Conservation (phyloP, 2,113 vertebrate genomes). For the Notarius quadriscutis region DNA sequence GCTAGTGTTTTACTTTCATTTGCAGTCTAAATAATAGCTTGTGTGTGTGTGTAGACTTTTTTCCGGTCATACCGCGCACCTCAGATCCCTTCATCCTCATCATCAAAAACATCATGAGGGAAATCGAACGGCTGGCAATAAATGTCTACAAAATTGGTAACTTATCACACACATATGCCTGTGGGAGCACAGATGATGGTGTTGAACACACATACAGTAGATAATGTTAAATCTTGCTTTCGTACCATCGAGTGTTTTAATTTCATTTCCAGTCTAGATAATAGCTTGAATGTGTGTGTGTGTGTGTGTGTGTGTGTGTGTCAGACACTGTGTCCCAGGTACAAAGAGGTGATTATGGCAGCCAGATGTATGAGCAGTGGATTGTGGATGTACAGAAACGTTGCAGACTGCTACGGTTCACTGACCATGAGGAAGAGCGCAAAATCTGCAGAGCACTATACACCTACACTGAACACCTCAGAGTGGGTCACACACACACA, state of each 20-base stretch:
- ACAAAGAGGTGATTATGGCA: slow-evolving; percentile 66
- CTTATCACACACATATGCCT: background rate
- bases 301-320: slow-evolving; percentile 24
- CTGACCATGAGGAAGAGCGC: slow-evolving; percentile 70
- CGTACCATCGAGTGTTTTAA: too few species aligned
- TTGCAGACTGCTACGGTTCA: slow-evolving; percentile 66
- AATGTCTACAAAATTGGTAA: slow-evolving; percentile 66
- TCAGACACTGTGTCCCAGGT: slow-evolving; percentile 65
- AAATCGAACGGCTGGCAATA: slow-evolving; percentile 67
- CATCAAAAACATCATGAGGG: slow-evolving; percentile 71
- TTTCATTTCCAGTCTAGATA: too few species aligned
- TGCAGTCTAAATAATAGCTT: background rate
- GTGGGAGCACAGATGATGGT: background rate
- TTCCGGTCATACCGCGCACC: slow-evolving; percentile 54
- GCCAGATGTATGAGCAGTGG: slow-evolving; percentile 79
- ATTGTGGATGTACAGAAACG: slow-evolving; percentile 72
- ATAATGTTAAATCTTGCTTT: background rate
- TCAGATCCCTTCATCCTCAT: slow-evolving; percentile 70
- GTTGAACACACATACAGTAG: background rate
- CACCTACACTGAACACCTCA: slow-evolving; percentile 75
- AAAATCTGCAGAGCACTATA: slow-evolving; percentile 72
- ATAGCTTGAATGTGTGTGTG: background rate
- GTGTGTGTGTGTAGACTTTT: slow-evolving; percentile 63
- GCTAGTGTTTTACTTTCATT: background rate
- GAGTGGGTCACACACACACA: slow-evolving; percentile 58